Evolutionary conservation across 2,113 vertebrate genomes (phyloP).

Genomic region (Oenanthe melanoleuca): DNA sequence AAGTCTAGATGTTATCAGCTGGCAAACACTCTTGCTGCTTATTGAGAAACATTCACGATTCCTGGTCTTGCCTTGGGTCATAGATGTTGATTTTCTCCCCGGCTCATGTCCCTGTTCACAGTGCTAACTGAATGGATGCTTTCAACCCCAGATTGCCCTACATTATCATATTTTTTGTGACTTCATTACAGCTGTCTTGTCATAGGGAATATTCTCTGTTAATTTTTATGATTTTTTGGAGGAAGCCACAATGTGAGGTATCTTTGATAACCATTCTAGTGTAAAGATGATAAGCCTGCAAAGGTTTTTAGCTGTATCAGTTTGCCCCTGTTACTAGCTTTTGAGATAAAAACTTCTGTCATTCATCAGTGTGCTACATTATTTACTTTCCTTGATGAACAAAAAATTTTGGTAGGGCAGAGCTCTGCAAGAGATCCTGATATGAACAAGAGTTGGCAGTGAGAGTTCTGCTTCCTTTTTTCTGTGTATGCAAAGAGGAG

Average conservation of each 20-base stretch:
- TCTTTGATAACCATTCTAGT: not conserved
- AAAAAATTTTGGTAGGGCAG: not conserved
- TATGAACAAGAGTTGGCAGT: not conserved
- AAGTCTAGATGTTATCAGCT: not conserved
- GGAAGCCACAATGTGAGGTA: not conserved
- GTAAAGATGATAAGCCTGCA: not conserved
- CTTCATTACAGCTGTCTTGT: not conserved
- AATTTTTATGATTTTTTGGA: not conserved
- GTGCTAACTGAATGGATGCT: not conserved
- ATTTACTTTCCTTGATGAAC: not conserved
- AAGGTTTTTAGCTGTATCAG: not conserved
- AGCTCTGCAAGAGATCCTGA: not conserved
- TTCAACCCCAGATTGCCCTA: not conserved
- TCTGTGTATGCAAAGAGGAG: not conserved
- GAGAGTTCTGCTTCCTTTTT: slow-evolving; percentile 30
- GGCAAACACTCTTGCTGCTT: not conserved
- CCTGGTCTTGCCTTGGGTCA: not conserved
- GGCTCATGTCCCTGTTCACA: not conserved
- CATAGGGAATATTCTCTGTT: not conserved
- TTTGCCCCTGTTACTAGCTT: not conserved
- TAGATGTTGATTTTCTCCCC: not conserved
- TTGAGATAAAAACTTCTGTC: not conserved
- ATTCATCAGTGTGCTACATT: not conserved
- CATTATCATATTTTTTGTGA: not conserved
- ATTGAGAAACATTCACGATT: not conserved